These are phyloP conservation scores for Megathymus violae DNA, from an alignment of 1,140 invertebrate species.

Conservation along the genomic window DNA sequence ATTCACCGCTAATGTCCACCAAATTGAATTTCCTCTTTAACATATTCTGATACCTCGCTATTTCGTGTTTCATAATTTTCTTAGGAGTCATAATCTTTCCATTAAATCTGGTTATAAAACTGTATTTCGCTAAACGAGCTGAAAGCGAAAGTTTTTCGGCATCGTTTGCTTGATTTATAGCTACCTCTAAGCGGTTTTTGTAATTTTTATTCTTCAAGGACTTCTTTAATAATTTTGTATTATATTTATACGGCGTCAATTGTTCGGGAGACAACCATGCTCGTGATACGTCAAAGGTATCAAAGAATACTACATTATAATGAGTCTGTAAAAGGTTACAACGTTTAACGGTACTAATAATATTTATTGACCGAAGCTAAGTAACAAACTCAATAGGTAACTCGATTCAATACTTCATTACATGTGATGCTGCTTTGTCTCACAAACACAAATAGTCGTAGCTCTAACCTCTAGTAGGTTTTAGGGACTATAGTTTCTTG, in stretches of 20 bases:
- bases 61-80: conserved; percentile 48
- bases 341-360: too few relatives aligned
- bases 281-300: conserved; percentile 78
- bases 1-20: conserved; percentile 51
- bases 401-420: too few relatives aligned
- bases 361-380: too few relatives aligned
- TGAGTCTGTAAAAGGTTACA: conserved; percentile 84
- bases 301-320: conserved; percentile 87
- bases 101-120: conserved; percentile 74
- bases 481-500: too few relatives aligned
- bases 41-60: conserved; percentile 52
- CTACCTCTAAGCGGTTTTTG: conserved; percentile 56
- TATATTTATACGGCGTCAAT: conserved; percentile 69
- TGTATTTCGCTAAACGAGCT: conserved; percentile 74
- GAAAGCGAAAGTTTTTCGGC: conserved; percentile 63
- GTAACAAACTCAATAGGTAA: too few relatives aligned
- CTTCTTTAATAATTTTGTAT: conserved; percentile 51
- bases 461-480: too few relatives aligned
- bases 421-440: too few relatives aligned
- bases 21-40: conserved; percentile 63
- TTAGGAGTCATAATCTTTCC: conserved; percentile 58
- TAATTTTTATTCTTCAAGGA: conserved; percentile 46
- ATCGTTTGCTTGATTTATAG: conserved; percentile 65
- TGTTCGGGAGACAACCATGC: conserved; percentile 81
- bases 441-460: too few relatives aligned